Percentiles rank a stretch among this genome's conserved stretches.
phyloP scores from a whole-genome alignment of 2,797 vertebrate genomes.

The Sebastes goodei region DNA sequence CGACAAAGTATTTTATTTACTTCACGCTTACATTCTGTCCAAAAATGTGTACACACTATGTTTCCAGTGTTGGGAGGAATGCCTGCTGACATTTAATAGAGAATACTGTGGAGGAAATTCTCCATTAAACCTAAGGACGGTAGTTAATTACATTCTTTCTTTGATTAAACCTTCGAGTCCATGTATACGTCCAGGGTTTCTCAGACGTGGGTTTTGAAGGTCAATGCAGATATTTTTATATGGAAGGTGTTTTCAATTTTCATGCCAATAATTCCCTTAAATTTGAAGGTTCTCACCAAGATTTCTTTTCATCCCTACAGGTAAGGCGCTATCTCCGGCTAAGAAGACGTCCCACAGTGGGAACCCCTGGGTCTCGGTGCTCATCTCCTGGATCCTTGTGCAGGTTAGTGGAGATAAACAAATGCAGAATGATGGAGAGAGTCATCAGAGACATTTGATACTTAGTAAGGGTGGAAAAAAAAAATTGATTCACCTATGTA shows the following conservation, averaged over 20 bases:
- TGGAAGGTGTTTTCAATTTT: not conserved
- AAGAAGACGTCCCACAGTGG: slow-evolving; percentile 87
- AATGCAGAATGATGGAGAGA: no score
- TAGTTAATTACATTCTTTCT: not conserved
- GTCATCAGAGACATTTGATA: no score
- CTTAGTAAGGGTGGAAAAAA: no score
- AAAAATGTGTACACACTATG: not conserved
- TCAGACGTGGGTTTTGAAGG: not conserved
- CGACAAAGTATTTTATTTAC: not conserved
- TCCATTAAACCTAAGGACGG: not conserved
- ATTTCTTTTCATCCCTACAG: slow-evolving; percentile 63
- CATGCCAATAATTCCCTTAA: not conserved
- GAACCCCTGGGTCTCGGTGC: slow-evolving; percentile 90
- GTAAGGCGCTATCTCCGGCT: slow-evolving; percentile 82
- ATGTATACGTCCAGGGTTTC: not conserved
- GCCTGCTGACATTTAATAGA: not conserved
- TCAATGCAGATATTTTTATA: not conserved
- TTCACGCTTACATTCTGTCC: not conserved
- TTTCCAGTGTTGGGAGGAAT: not conserved
- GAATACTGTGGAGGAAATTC: not conserved
- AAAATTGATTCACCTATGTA: no score
- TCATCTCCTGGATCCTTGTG: slow-evolving; percentile 91
- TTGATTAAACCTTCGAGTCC: slow-evolving; percentile 4
- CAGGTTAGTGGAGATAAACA: slow-evolving; percentile 80
- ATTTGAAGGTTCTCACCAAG: not conserved